These are phyloP conservation scores for Cephalopholis sonnerati DNA, from an alignment of 2,113 vertebrate genomes.

Conservation along the genomic window DNA sequence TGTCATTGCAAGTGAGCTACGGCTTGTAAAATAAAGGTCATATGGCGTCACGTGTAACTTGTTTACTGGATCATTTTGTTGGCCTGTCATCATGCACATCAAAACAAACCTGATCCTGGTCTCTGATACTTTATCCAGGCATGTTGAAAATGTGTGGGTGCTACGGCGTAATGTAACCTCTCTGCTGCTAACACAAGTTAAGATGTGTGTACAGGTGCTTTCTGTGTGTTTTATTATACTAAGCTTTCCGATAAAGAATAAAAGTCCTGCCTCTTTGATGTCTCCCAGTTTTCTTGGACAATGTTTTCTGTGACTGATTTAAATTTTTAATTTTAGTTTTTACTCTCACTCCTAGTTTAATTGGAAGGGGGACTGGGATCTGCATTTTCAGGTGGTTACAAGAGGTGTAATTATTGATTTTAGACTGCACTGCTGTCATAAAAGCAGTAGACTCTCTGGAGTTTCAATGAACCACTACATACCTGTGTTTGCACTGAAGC, in stretches of 20 bases:
- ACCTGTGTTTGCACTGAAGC: not conserved
- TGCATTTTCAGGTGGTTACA: not conserved
- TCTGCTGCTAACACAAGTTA: not conserved
- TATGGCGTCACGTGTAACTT: not conserved
- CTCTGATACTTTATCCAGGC: slow-evolving; percentile 41
- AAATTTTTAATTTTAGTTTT: not conserved
- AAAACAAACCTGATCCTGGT: slow-evolving; percentile 50
- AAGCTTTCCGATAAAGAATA: not conserved
- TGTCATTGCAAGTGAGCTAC: not conserved
- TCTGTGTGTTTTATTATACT: not conserved
- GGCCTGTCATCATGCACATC: slow-evolving; percentile 15
- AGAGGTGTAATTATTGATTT: not conserved
- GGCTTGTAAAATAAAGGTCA: not conserved
- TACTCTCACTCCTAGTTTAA: not conserved
- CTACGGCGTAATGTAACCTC: not conserved
- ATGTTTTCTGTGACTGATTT: no score
- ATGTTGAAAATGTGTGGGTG: not conserved
- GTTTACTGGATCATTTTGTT: not conserved
- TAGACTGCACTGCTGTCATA: not conserved
- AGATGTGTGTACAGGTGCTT: not conserved
- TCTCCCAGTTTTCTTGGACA: not conserved
- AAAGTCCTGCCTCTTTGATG: not conserved
- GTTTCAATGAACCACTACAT: not conserved
- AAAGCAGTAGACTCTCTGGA: not conserved
- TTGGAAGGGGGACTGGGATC: not conserved